Percentiles rank a stretch among this genome's conserved stretches.
phyloP scores from a whole-genome alignment of 2,888 invertebrate species.

The Eupithecia inturbata region DNA sequence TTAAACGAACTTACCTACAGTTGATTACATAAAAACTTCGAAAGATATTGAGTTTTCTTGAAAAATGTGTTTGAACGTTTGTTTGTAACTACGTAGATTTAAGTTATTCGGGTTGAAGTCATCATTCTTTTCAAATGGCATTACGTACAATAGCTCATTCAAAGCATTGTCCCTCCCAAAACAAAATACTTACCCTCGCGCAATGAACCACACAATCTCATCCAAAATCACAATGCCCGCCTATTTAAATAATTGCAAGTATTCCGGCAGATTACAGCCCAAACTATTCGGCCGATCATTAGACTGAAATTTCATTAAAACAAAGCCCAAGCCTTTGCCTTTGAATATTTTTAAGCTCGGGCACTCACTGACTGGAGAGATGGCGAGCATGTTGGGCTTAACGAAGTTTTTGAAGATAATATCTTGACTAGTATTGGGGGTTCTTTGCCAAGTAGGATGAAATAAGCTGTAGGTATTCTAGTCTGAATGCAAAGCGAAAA shows the following conservation, averaged over 20 bases:
- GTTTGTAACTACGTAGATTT: not conserved
- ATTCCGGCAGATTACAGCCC: slow-evolving; percentile 30
- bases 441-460: not conserved
- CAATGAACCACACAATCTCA: slow-evolving; percentile 10
- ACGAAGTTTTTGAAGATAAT: not conserved
- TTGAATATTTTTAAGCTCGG: slow-evolving; percentile 27
- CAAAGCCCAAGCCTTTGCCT: slow-evolving; percentile 34
- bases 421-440: not conserved
- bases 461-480: not conserved
- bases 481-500: not conserved
- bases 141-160: not conserved
- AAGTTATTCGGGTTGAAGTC: not conserved
- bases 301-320: slow-evolving; percentile 40
- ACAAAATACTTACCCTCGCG: not conserved
- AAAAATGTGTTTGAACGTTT: too few species aligned
- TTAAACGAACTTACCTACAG: not conserved
- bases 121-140: not conserved
- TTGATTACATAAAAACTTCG: not conserved
- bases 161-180: not conserved
- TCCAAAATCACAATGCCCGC: slow-evolving; percentile 16
- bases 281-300: slow-evolving; percentile 40
- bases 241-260: slow-evolving; percentile 37
- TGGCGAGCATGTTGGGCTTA: slow-evolving; percentile 3
- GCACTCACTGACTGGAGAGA: not conserved
- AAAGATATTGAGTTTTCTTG: not conserved